phyloP scores from a whole-genome alignment of 2,797 vertebrate genomes.

The Sebastes oblongus region DNA sequence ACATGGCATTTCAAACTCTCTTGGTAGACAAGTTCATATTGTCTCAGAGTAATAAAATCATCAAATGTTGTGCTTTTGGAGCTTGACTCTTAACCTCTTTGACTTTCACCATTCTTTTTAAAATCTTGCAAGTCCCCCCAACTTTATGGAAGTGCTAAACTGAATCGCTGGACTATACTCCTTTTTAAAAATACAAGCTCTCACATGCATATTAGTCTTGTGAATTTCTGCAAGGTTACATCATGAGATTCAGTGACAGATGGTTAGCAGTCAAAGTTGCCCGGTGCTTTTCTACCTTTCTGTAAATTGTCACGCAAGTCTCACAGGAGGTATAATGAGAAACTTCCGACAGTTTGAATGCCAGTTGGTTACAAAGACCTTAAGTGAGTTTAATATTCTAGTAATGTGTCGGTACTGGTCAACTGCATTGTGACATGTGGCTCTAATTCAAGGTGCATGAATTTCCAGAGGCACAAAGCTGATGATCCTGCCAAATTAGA shows the following conservation, averaged over 20 bases:
- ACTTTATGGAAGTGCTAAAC: not conserved
- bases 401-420: slow-evolving; percentile 88
- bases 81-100: not conserved
- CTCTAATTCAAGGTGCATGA: slow-evolving; percentile 92
- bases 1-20: not conserved
- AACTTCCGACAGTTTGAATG: slow-evolving; percentile 92
- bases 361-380: slow-evolving; percentile 86
- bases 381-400: slow-evolving; percentile 86
- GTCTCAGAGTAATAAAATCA: not conserved
- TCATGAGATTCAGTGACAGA: slow-evolving; percentile 1
- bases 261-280: not conserved
- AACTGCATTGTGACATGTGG: slow-evolving; percentile 90
- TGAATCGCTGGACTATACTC: not conserved
- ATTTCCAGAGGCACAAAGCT: slow-evolving; percentile 91
- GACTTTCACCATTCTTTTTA: not conserved
- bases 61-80: not conserved
- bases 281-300: not conserved
- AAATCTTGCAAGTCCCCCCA: not conserved
- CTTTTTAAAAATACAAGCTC: not conserved
- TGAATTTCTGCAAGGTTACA: not conserved
- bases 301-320: slow-evolving; percentile 8
- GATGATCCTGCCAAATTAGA: slow-evolving; percentile 87
- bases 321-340: slow-evolving; percentile 84
- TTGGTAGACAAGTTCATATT: not conserved
- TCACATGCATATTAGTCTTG: not conserved